Evolutionary conservation across 2,888 invertebrate genomes (phyloP).

Genomic region (Caenorhabditis angaria): DNA sequence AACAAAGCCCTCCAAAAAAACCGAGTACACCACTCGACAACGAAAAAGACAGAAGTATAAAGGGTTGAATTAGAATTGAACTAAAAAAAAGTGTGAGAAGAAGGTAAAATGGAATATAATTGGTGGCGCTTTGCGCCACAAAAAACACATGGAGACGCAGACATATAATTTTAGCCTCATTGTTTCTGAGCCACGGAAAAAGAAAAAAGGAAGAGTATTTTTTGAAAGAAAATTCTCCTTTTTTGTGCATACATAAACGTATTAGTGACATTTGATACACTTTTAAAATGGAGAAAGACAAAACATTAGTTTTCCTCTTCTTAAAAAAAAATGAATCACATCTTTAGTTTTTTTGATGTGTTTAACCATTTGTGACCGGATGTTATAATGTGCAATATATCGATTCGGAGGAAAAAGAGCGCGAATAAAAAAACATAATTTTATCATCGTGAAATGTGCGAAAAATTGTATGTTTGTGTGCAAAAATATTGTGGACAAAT

Average conservation of each 20-base stretch:
- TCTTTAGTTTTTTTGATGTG: background rate
- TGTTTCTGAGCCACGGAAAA: background rate
- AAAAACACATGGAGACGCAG: background rate
- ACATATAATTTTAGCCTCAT: background rate
- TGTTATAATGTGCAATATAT: background rate
- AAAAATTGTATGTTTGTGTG: background rate
- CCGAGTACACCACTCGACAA: background rate
- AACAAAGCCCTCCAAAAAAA: background rate
- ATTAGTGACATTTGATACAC: background rate
- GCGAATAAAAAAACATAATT: background rate
- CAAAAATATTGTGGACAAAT: background rate
- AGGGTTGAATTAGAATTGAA: background rate
- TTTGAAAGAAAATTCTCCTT: background rate
- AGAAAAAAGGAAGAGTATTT: background rate
- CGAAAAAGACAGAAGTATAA: background rate
- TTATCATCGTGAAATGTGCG: background rate
- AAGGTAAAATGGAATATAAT: background rate
- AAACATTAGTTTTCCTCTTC: background rate
- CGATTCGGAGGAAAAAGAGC: background rate
- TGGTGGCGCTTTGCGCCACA: background rate
- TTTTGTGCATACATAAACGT: background rate
- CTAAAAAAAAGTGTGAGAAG: background rate
- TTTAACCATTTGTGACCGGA: background rate
- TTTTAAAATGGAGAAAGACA: background rate
- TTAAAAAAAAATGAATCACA: background rate